phyloP scores from a whole-genome alignment of 2,113 vertebrate genomes.

The Bambusicola thoracicus region DNA sequence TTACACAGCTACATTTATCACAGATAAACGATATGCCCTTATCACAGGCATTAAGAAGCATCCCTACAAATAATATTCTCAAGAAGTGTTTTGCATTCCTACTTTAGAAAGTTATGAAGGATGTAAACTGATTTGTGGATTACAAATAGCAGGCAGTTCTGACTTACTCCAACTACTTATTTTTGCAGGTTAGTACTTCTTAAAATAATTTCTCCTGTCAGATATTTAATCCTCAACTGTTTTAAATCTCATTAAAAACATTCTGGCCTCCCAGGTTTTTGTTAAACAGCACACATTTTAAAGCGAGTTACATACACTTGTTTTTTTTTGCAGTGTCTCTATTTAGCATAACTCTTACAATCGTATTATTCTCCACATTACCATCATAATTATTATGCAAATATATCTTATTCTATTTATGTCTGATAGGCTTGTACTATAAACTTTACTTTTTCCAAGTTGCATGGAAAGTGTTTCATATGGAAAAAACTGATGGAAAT shows the following conservation, averaged over 20 bases:
- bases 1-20: background rate
- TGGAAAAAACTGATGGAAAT: background rate
- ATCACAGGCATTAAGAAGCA: background rate
- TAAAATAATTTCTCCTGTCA: background rate
- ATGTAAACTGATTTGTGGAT: background rate
- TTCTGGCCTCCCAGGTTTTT: background rate
- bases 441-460: background rate
- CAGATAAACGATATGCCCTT: background rate
- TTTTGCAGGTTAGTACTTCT: background rate
- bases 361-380: background rate
- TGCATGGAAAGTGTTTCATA: background rate
- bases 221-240: background rate
- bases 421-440: background rate
- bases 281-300: background rate
- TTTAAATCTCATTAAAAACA: conserved; percentile 2
- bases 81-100: background rate
- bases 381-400: background rate
- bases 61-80: background rate
- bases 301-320: background rate
- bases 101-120: background rate
- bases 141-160: background rate
- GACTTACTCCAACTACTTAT: background rate
- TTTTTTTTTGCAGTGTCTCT: background rate
- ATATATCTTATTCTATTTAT: background rate
- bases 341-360: background rate